phyloP scores from a whole-genome alignment of 1,140 invertebrate species.

The Drosophila gunungcola region DNA sequence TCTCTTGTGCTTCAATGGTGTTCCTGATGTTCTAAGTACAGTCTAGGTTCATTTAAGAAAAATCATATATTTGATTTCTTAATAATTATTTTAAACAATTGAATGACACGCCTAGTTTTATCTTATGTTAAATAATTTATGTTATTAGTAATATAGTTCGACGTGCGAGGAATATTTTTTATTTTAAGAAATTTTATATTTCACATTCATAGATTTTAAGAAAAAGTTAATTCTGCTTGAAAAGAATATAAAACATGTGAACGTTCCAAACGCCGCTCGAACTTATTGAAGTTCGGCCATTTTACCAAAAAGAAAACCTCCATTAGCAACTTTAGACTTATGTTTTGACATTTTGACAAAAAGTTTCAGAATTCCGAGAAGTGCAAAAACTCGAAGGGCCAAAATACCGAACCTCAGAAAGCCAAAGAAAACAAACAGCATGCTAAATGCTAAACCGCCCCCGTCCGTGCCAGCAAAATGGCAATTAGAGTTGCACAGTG shows the following conservation, averaged over 20 bases:
- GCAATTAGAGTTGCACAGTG: slow-evolving; percentile 69
- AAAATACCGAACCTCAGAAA: slow-evolving; percentile 29
- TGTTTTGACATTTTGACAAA: slow-evolving; percentile 36
- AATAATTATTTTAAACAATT: too few relatives aligned
- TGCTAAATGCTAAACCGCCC: slow-evolving; percentile 56
- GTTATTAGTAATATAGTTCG: too few relatives aligned
- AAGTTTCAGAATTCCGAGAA: slow-evolving; percentile 43
- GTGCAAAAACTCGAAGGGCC: slow-evolving; percentile 44
- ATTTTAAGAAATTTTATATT: too few relatives aligned
- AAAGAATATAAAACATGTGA: background rate
- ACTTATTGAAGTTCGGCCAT: background rate
- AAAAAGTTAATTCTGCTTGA: background rate
- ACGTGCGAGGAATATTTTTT: too few relatives aligned
- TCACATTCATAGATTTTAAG: too few relatives aligned
- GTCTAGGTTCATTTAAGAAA: too few relatives aligned
- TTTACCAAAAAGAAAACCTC: slow-evolving; percentile 1
- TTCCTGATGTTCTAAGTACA: background rate
- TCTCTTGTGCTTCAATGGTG: background rate
- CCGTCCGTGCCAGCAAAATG: slow-evolving; percentile 26
- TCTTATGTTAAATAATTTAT: too few relatives aligned
- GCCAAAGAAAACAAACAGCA: slow-evolving; percentile 41
- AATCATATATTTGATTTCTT: too few relatives aligned
- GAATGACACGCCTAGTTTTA: too few relatives aligned
- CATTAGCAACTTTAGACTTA: slow-evolving; percentile 23
- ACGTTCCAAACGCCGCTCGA: slow-evolving; percentile 8